These are phyloP conservation scores for Pollenia amentaria DNA, from an alignment of 2,888 invertebrate species.

Conservation along the genomic window DNA sequence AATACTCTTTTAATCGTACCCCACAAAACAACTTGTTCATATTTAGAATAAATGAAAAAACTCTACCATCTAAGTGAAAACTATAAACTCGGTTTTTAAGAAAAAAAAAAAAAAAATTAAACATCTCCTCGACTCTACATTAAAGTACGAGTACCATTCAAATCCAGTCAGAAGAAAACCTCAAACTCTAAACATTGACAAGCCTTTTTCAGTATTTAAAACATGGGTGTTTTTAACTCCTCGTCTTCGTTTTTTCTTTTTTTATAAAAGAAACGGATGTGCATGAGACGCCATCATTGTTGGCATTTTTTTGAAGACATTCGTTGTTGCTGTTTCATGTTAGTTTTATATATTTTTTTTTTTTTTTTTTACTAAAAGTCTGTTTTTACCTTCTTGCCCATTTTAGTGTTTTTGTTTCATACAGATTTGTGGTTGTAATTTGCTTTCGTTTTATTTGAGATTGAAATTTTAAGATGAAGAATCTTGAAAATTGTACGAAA, in stretches of 20 bases:
- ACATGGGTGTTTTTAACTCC: constrained; percentile 59
- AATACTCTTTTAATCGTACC: constrained; percentile 19
- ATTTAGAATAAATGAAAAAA: constrained; percentile 7
- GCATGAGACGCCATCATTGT: constrained; percentile 74
- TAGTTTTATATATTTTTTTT: neutral
- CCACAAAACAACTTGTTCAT: constrained; percentile 45
- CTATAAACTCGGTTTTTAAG: constrained; percentile 45
- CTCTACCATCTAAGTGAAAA: constrained; percentile 42
- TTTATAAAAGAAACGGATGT: constrained; percentile 68
- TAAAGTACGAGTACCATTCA: constrained; percentile 24
- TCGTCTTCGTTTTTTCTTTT: constrained; percentile 10
- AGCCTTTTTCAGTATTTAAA: constrained; percentile 64
- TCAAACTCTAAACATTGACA: constrained; percentile 68
- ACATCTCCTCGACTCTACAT: constrained; percentile 58
- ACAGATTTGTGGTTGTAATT: constrained; percentile 35
- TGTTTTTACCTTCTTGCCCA: constrained; percentile 5
- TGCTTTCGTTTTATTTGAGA: constrained; percentile 34
- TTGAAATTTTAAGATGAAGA: constrained; percentile 50
- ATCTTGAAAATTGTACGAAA: constrained; percentile 1
- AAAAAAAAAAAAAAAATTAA: constrained; percentile 22
- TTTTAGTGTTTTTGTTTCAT: neutral
- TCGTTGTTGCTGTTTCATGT: constrained; percentile 32
- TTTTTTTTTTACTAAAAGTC: constrained; percentile 18
- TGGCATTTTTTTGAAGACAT: constrained; percentile 56
- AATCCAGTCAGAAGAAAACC: constrained; percentile 35